Evolutionary conservation across 1,140 invertebrate species (phyloP).

Genomic region (Andrena cerasifolii): DNA sequence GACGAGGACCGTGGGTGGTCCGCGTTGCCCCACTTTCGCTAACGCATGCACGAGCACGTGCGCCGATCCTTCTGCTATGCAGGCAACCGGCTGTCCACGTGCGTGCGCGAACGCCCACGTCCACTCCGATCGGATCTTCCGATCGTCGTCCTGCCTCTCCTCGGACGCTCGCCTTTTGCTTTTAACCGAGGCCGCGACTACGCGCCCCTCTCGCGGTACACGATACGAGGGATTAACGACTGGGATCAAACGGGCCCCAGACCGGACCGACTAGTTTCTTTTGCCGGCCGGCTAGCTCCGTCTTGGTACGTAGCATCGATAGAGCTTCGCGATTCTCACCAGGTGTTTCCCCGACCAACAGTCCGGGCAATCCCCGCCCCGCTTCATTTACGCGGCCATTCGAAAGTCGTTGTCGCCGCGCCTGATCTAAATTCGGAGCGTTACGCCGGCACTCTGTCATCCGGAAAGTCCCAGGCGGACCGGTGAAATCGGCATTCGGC

Average conservation of each 20-base stretch:
- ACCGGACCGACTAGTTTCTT: constrained; percentile 8
- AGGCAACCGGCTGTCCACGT: constrained; percentile 55
- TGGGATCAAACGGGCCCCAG: background rate
- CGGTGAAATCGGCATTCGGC: constrained; percentile 35
- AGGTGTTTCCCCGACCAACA: background rate
- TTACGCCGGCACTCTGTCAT: constrained; percentile 19
- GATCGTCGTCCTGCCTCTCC: background rate
- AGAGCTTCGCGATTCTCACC: background rate
- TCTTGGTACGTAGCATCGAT: background rate
- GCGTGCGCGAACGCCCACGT: constrained; percentile 18
- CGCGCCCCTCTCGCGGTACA: background rate
- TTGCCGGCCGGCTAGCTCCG: background rate
- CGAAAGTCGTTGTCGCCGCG: constrained; percentile 7
- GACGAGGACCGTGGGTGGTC: constrained; percentile 62
- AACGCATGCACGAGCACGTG: constrained; percentile 68
- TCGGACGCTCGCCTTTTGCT: no score
- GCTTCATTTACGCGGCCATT: background rate
- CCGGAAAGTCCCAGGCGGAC: constrained; percentile 31
- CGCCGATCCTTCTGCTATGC: constrained; percentile 39
- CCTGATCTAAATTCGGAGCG: constrained; percentile 35
- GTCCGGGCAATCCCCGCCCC: background rate
- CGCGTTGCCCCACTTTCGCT: constrained; percentile 66
- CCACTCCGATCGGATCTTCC: background rate
- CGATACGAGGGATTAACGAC: background rate
- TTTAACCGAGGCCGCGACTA: no score